A percentile compares a stretch with the other conserved stretches of the same genome.
Evolutionary conservation across 2,888 invertebrate genomes (phyloP).

Genomic region (Drosophila siamana): DNA sequence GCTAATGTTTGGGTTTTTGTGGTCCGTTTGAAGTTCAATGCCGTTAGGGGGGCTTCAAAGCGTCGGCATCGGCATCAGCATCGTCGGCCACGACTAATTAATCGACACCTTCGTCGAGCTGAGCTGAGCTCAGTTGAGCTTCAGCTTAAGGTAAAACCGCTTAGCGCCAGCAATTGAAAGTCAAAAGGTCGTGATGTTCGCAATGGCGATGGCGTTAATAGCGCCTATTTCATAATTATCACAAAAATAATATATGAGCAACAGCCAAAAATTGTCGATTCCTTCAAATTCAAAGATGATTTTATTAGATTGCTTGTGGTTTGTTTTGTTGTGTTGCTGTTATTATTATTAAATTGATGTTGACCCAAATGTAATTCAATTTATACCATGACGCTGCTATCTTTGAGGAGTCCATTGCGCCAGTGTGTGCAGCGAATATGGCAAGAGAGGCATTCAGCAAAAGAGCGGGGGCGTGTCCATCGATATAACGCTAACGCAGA

Average conservation of each 20-base stretch:
- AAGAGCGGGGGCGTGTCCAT: conserved; percentile 36
- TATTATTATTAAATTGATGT: conserved; percentile 32
- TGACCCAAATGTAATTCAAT: conserved; percentile 51
- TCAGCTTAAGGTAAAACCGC: conserved; percentile 44
- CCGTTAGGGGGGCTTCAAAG: conserved; percentile 29
- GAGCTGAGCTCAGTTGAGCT: background rate
- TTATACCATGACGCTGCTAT: conserved; percentile 47
- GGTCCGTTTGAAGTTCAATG: conserved; percentile 68
- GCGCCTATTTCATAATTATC: conserved; percentile 49
- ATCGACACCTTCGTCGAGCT: conserved; percentile 45
- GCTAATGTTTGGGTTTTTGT: conserved; percentile 33
- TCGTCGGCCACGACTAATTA: conserved; percentile 35
- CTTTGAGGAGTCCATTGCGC: conserved; percentile 35
- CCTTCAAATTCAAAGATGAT: conserved; percentile 33
- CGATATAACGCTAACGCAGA: conserved; percentile 52
- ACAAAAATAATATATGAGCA: conserved; percentile 12
- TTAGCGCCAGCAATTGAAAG: conserved; percentile 54
- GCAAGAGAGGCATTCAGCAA: background rate
- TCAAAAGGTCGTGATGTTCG: conserved; percentile 29
- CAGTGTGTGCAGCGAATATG: background rate
- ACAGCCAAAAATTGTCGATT: conserved; percentile 6
- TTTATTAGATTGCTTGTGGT: conserved; percentile 40
- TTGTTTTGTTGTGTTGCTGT: conserved; percentile 6
- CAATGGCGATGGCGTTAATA: conserved; percentile 30
- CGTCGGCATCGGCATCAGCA: background rate